These are phyloP conservation scores for Peromyscus californicus DNA, from an alignment of 2,113 vertebrate genomes.

Conservation along the genomic window DNA sequence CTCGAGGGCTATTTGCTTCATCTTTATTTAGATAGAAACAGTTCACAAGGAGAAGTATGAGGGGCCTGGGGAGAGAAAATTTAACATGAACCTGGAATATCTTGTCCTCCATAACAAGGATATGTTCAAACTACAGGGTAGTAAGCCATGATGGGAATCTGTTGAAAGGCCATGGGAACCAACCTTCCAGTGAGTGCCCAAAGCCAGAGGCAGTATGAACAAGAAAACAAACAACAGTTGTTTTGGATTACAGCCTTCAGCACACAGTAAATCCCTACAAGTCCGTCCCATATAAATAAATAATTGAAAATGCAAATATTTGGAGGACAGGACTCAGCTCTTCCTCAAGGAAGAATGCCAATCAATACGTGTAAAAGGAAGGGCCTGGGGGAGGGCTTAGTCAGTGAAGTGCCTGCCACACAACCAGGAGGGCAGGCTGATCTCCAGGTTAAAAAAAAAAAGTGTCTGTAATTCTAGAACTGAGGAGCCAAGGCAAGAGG, in stretches of 20 bases:
- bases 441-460: neutral
- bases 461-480: neutral
- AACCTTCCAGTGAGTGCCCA: neutral
- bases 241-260: neutral
- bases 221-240: neutral
- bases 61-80: neutral
- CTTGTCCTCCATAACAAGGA: neutral
- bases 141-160: neutral
- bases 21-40: neutral
- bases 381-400: neutral
- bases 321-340: neutral
- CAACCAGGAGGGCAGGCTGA: neutral
- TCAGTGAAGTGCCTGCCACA: neutral
- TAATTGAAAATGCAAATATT: neutral
- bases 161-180: neutral
- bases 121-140: neutral
- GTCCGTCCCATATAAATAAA: neutral
- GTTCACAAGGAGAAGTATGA: neutral
- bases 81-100: neutral
- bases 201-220: neutral
- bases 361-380: neutral
- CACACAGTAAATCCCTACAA: neutral
- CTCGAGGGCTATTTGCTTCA: neutral
- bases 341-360: slow-evolving; percentile 38
- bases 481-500: neutral